Percentiles rank a stretch among this genome's conserved stretches.
Conservation (phyloP, 2,113 vertebrate genomes). For the Gopherus flavomarginatus region DNA sequence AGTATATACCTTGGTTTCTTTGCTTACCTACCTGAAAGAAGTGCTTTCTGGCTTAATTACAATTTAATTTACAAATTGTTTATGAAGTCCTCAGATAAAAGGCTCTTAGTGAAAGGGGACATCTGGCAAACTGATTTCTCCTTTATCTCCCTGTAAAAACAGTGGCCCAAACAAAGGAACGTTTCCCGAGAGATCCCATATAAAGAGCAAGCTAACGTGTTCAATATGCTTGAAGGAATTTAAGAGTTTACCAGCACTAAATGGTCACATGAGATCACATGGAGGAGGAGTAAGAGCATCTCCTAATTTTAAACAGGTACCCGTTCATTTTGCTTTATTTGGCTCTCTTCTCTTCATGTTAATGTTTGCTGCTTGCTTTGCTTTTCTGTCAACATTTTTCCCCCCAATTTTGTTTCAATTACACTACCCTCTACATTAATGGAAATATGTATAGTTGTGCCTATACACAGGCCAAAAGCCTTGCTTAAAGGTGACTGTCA, state of each 20-base stretch:
- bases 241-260: slow-evolving; percentile 90
- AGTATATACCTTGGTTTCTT: not conserved
- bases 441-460: not conserved
- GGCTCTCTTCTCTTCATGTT: not conserved
- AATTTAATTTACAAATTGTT: slow-evolving; percentile 1
- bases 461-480: slow-evolving; percentile 14
- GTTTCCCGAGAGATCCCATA: slow-evolving; percentile 78
- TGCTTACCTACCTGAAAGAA: not conserved
- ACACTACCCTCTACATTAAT: not conserved
- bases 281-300: slow-evolving; percentile 86
- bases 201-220: slow-evolving; percentile 84
- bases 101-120: not conserved
- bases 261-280: slow-evolving; percentile 92
- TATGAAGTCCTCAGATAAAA: slow-evolving; percentile 6
- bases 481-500: not conserved
- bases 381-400: slow-evolving; percentile 57
- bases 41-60: slow-evolving; percentile 6
- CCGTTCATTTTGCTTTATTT: slow-evolving; percentile 1
- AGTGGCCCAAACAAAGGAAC: slow-evolving; percentile 77
- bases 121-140: slow-evolving; percentile 31
- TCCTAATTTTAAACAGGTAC: slow-evolving; percentile 84
- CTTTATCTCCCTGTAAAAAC: slow-evolving; percentile 38
- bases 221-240: slow-evolving; percentile 90
- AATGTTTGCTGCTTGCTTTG: slow-evolving; percentile 78
- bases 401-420: slow-evolving; percentile 11